phyloP scores from a whole-genome alignment of 2,113 vertebrate genomes.

The Centropus unirufus region DNA sequence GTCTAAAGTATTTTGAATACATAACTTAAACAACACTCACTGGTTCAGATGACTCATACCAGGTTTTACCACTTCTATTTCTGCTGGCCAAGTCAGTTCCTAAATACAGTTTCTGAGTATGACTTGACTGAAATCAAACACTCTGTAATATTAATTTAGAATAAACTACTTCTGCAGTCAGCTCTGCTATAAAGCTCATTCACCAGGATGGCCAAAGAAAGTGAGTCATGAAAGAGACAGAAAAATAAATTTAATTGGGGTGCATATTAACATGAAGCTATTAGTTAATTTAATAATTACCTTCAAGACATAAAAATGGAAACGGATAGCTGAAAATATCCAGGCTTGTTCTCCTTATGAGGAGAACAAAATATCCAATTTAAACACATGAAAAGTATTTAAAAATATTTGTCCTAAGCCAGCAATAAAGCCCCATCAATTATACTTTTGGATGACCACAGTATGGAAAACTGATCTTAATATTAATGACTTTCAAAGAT shows the following conservation, averaged over 20 bases:
- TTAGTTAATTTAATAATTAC: background rate
- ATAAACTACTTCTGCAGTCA: conserved; percentile 8
- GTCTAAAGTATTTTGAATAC: background rate
- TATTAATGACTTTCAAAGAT: background rate
- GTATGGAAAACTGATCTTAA: background rate
- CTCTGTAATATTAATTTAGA: conserved; percentile 4
- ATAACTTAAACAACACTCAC: background rate
- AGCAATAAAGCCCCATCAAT: background rate
- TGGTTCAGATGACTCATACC: conserved; percentile 1
- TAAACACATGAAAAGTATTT: background rate
- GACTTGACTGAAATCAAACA: background rate
- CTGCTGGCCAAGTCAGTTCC: background rate
- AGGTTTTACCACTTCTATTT: background rate
- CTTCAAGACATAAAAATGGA: background rate
- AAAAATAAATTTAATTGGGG: background rate
- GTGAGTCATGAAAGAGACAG: background rate
- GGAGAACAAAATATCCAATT: background rate
- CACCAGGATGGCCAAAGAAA: background rate
- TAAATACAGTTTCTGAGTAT: background rate
- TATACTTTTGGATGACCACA: background rate
- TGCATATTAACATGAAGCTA: background rate
- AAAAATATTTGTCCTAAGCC: background rate
- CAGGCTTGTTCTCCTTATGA: background rate
- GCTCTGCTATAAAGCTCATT: background rate
- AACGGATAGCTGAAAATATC: background rate